These are phyloP conservation scores for Lacerta viridis DNA, from an alignment of 2,797 vertebrate species.

Conservation along the genomic window DNA sequence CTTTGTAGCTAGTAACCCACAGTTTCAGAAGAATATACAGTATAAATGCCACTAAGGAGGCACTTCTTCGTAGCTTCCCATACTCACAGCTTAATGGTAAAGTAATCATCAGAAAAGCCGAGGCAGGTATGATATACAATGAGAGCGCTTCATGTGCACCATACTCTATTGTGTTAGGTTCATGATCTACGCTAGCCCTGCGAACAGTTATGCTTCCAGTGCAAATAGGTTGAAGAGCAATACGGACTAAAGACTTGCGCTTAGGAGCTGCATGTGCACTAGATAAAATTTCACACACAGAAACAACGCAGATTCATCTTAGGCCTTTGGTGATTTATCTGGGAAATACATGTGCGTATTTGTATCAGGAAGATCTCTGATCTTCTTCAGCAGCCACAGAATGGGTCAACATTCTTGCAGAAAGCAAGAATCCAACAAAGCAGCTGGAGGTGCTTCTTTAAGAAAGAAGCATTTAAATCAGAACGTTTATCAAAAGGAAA, in stretches of 20 bases:
- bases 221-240: not conserved
- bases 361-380: not conserved
- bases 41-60: not conserved
- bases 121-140: not conserved
- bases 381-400: not conserved
- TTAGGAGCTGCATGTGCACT: not conserved
- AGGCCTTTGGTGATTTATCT: not conserved
- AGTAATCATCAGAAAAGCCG: not conserved
- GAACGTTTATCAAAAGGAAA: constrained; percentile 10
- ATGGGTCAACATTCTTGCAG: not conserved
- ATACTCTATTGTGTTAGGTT: not conserved
- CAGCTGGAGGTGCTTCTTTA: constrained; percentile 22
- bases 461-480: constrained; percentile 57
- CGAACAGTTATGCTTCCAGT: not conserved
- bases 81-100: not conserved
- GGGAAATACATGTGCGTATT: constrained; percentile 21
- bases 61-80: not conserved
- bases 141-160: not conserved
- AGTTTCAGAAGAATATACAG: not conserved
- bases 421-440: constrained; percentile 9
- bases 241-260: not conserved
- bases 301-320: not conserved
- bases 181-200: not conserved
- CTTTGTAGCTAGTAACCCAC: not conserved
- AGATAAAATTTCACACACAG: not conserved